Conservation (phyloP, 2,888 invertebrate genomes). For the Piscicola geometra region DNA sequence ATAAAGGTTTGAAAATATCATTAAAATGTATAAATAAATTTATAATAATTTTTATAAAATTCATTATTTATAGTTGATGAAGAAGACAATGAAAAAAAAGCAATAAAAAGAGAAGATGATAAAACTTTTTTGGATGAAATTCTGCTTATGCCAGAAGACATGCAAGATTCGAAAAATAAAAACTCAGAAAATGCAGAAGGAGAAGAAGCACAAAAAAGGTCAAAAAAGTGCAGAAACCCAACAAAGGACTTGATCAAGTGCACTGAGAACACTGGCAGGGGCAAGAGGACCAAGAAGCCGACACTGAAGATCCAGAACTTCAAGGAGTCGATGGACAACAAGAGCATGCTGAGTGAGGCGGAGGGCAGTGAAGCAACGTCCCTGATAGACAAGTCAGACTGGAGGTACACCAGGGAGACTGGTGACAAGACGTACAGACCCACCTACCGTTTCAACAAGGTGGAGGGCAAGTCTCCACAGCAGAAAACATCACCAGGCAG, state of each 20-base stretch:
- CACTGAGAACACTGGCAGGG: constrained; percentile 27
- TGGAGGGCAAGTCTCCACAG: not conserved
- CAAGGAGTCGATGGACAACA: not conserved
- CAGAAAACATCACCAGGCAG: not conserved
- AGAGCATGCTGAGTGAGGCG: not conserved
- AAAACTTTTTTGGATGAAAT: too few relatives aligned
- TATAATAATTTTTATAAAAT: not conserved
- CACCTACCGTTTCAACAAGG: not conserved
- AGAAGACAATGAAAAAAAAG: not conserved
- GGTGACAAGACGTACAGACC: constrained; percentile 23
- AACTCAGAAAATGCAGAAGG: not conserved
- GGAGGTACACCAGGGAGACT: constrained; percentile 14
- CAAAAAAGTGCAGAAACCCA: not conserved
- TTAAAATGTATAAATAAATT: too few relatives aligned
- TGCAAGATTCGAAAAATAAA: not conserved
- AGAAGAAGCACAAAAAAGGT: not conserved
- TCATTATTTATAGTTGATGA: too few relatives aligned
- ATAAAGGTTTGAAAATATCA: too few relatives aligned
- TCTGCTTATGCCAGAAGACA: not conserved
- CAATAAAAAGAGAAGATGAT: too few relatives aligned
- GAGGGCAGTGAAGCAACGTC: not conserved
- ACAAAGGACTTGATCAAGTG: not conserved
- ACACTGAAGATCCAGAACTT: not conserved
- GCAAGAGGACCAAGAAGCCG: constrained; percentile 28
- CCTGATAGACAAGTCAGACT: constrained; percentile 4